A percentile compares a stretch with the other conserved stretches of the same genome.
Evolutionary conservation across 1,140 invertebrate genomes (phyloP).

Genomic region (Heliconius eleuchia): DNA sequence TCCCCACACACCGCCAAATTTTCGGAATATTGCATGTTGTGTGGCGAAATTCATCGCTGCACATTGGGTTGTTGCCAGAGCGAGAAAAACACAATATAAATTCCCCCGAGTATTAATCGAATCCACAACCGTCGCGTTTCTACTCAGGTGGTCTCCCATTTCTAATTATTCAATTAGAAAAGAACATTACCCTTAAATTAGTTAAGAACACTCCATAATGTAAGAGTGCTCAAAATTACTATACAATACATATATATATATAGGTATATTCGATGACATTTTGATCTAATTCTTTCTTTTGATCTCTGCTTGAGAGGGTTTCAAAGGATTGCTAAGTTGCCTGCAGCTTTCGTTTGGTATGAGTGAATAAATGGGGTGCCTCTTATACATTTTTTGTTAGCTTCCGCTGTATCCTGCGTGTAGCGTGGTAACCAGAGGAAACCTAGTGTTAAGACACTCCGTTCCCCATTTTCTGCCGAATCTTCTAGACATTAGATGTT

Average conservation of each 20-base stretch:
- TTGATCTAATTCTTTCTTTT: conserved; percentile 6
- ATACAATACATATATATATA: background rate
- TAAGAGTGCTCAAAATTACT: background rate
- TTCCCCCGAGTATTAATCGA: background rate
- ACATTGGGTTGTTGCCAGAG: too few relatives aligned
- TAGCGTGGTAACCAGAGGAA: too few relatives aligned
- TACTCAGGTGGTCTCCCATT: background rate
- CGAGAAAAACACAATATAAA: too few relatives aligned
- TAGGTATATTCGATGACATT: background rate
- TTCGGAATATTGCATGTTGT: too few relatives aligned
- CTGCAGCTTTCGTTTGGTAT: conserved; percentile 3
- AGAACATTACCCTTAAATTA: background rate
- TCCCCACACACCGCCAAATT: too few relatives aligned
- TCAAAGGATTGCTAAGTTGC: background rate
- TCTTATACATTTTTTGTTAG: background rate
- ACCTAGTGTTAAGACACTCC: too few relatives aligned
- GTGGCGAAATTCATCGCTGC: too few relatives aligned
- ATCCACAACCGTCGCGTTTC: background rate
- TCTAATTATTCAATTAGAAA: conserved; percentile 8
- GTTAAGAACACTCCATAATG: background rate
- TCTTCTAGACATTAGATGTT: too few relatives aligned
- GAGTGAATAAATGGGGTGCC: background rate
- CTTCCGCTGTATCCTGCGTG: too few relatives aligned
- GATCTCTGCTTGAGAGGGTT: background rate
- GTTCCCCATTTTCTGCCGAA: too few relatives aligned